These are phyloP conservation scores for Petrolisthes cinctipes DNA, from an alignment of 2,888 invertebrate species.

Conservation along the genomic window DNA sequence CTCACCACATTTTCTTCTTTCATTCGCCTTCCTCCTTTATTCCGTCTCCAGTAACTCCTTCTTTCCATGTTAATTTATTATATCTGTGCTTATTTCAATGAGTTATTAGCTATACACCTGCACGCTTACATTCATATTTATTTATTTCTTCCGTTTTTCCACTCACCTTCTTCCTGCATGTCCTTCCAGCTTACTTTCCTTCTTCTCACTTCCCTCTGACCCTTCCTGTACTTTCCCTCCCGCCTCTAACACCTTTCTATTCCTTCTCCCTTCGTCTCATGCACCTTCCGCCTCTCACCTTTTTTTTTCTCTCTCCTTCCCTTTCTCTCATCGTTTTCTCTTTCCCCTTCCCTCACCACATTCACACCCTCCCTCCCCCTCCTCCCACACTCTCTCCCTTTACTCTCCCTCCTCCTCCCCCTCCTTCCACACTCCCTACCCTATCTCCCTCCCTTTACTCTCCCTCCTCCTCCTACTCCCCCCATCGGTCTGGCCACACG, in stretches of 20 bases:
- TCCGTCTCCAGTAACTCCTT: background rate
- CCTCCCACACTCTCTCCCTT: conserved; percentile 17
- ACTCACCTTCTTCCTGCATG: background rate
- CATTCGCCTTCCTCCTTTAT: background rate
- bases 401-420: conserved; percentile 4
- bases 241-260: background rate
- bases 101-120: no score
- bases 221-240: background rate
- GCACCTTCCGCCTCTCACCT: background rate
- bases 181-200: background rate
- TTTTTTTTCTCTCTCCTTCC: background rate
- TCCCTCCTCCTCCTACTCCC: background rate
- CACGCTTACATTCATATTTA: no score
- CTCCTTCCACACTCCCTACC: conserved; percentile 9
- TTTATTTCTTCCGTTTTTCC: background rate
- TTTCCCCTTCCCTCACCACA: background rate
- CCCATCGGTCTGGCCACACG: background rate
- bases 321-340: background rate
- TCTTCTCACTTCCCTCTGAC: background rate
- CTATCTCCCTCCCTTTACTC: background rate
- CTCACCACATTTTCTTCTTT: background rate
- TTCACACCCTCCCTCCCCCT: conserved; percentile 1
- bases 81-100: no score
- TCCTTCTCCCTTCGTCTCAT: background rate
- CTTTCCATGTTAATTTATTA: no score